Base-by-base conservation (phyloP, 2,797 vertebrate species). In the Hozukius guyotensis region DNA sequence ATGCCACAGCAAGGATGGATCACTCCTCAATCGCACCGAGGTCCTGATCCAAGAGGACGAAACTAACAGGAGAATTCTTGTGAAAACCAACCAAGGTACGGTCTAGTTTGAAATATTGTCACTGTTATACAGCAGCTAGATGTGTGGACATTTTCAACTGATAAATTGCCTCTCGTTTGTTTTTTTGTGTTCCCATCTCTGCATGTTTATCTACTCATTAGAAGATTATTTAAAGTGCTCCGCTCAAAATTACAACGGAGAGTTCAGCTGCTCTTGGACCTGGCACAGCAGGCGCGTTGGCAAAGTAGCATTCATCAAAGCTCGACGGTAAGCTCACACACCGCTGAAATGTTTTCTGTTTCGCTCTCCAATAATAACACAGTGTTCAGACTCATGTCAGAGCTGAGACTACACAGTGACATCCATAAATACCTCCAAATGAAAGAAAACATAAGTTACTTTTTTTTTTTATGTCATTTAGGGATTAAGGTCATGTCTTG, bases 231-330 rank as follows among this genome's bases (percentile, higher is more conserved):
- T 96, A 7, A 88, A 89, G 34, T 96, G 95, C 68, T 87, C 82
- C 0, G 66, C 95, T 66, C 83, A 88, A 53, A 96, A 95, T 85
- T 94, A 94, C 68, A 91, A 75, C 0, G 94, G 95, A 38, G 86
- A 82, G 38, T 95, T 96, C 78, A 71, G 49, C 25, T 96, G 95
- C 88, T 95, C 89, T n/a, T 96, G 96, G 95, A 89, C 60, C 8
- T 95, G 94, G 93, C 72, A 87, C 84, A 71, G 22, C 12, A 69
- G 7, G 3, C 90, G 94, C 1, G n/a, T 70, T 29, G 93, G 94
- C 69, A 89, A 75, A 56, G 91, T 95, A 3, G 86, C 83, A 2
- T 90, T 94, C 18, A 80, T 96, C 87, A 90, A 67, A 81, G 93
- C 72, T 67, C 63, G 27, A 38, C 93, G 94, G 95, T 96, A 89